A percentile compares a stretch with the other conserved stretches of the same genome.
These are phyloP conservation scores for Protosalanx chinensis DNA, from an alignment of 2,797 vertebrate genomes.

Conservation along the genomic window DNA sequence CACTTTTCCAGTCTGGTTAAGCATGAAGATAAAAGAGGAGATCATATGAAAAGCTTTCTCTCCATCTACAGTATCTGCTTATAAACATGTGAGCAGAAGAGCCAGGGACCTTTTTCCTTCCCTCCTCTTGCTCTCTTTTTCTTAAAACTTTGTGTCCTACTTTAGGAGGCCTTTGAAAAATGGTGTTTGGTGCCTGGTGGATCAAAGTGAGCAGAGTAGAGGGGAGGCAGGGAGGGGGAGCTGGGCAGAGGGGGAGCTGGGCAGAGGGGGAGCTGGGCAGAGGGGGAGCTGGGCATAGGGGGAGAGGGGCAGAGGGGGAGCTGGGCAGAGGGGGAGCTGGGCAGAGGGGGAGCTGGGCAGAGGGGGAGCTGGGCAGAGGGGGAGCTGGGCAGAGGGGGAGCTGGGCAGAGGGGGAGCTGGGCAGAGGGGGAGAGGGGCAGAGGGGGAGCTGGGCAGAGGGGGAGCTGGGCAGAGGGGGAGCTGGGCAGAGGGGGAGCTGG, in stretches of 20 bases:
- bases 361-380: no score
- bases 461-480: no score
- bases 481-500: no score
- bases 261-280: conserved; percentile 25
- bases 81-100: neutral
- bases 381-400: no score
- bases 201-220: conserved; percentile 47
- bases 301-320: no score
- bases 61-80: neutral
- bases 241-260: conserved; percentile 9
- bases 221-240: neutral
- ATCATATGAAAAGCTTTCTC: neutral
- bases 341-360: conserved; percentile 25
- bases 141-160: conserved; percentile 63
- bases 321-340: neutral
- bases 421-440: conserved; percentile 23
- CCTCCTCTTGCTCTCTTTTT: conserved; percentile 12
- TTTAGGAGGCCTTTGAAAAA: conserved; percentile 61
- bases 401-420: conserved; percentile 9
- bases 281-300: no score
- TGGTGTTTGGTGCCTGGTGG: conserved; percentile 46
- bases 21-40: conserved; percentile 32
- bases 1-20: conserved; percentile 14
- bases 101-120: neutral
- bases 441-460: no score